Percentiles rank a stretch among this genome's conserved stretches.
Conservation (phyloP, 2,797 vertebrate species). For the Brotogeris chrysoptera region DNA sequence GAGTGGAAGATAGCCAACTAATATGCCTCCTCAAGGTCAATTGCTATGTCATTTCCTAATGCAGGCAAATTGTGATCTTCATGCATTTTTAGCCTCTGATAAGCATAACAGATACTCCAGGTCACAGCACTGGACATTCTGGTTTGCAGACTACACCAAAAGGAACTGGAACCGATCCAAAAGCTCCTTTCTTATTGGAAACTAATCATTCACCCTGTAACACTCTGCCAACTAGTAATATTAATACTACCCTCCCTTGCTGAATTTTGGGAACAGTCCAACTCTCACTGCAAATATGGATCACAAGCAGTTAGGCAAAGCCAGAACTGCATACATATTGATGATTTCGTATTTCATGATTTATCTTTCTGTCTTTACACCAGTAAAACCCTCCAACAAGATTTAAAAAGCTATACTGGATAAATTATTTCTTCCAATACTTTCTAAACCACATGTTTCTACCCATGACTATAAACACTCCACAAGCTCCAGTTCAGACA, state of each 20-base stretch:
- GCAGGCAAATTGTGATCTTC: background rate
- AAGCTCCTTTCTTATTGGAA: conserved; percentile 36
- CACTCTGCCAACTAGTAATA: conserved; percentile 12
- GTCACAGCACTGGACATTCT: background rate
- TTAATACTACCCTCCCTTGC: background rate
- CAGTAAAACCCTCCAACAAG: background rate
- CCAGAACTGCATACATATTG: background rate
- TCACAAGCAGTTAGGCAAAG: background rate
- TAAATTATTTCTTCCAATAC: background rate
- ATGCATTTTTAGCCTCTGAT: background rate
- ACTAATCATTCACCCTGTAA: conserved; percentile 28
- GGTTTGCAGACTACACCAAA: conserved; percentile 10
- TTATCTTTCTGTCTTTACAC: background rate
- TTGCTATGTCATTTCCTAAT: background rate
- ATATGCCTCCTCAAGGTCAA: conserved; percentile 35
- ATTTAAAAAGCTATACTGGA: background rate
- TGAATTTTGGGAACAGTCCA: conserved; percentile 24
- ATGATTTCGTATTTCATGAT: background rate
- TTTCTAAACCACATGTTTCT: background rate
- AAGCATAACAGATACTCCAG: background rate
- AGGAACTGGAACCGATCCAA: background rate
- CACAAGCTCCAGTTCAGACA: background rate
- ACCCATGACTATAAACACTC: background rate
- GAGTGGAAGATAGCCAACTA: background rate
- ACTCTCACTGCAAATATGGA: background rate